A percentile compares a stretch with the other conserved stretches of the same genome.
Conservation (phyloP, 2,888 invertebrate genomes). For the Nesidiocoris tenuis region DNA sequence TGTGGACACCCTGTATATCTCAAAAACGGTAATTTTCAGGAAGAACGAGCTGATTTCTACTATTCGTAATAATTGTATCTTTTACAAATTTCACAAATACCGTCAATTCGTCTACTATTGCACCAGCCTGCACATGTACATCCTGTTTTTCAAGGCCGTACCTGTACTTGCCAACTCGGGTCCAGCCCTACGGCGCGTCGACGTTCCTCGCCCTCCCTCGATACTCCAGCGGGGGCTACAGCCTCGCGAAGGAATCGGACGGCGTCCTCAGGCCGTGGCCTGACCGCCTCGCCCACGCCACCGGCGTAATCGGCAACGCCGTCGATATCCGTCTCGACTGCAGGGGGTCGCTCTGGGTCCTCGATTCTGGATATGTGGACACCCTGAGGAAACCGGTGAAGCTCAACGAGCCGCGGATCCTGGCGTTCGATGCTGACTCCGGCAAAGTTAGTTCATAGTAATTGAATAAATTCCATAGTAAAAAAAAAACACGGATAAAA, state of each 20-base stretch:
- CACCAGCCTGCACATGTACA: no score
- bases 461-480: no score
- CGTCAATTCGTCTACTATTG: no score
- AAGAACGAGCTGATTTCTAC: no score
- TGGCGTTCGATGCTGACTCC: constrained; percentile 61
- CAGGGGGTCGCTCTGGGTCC: constrained; percentile 62
- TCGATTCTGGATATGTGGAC: constrained; percentile 64
- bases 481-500: no score
- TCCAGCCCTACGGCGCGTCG: constrained; percentile 27
- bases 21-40: no score
- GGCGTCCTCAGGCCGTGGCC: constrained; percentile 61
- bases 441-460: constrained; percentile 58
- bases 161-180: constrained; percentile 34
- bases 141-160: constrained; percentile 13
- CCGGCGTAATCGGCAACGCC: constrained; percentile 68
- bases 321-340: constrained; percentile 66
- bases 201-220: constrained; percentile 29
- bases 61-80: no score
- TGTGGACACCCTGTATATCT: no score
- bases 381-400: constrained; percentile 62
- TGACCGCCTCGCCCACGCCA: constrained; percentile 65
- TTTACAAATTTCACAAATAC: no score
- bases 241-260: constrained; percentile 38
- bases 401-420: constrained; percentile 62
- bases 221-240: constrained; percentile 36